Evolutionary conservation across 2,113 vertebrate species (phyloP).

Genomic region (Eurystomus gularis): DNA sequence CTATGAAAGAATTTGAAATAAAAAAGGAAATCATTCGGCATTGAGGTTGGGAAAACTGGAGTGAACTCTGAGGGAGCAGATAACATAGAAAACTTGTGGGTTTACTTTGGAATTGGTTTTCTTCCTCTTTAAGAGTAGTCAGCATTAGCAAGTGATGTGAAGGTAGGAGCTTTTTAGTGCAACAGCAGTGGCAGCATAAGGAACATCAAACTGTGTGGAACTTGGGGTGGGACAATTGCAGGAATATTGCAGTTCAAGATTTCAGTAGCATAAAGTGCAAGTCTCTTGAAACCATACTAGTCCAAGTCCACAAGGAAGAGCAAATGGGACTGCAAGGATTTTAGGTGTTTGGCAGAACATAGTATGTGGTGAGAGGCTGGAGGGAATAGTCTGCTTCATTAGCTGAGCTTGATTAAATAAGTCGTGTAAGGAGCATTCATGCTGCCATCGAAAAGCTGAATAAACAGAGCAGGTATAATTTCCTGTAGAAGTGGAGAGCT

Average conservation of each 20-base stretch:
- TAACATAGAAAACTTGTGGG: too few species aligned
- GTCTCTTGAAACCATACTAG: background rate
- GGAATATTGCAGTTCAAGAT: background rate
- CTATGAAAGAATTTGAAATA: background rate
- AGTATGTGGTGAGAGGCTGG: background rate
- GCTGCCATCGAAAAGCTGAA: background rate
- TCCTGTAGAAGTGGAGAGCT: background rate
- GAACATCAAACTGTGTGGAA: background rate
- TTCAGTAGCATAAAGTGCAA: background rate
- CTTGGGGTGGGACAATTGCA: background rate
- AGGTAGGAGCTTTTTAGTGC: background rate
- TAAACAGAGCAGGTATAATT: background rate
- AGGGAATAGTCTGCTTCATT: background rate
- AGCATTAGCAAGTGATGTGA: background rate
- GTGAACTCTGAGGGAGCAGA: too few species aligned
- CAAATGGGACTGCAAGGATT: background rate
- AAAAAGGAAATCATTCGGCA: rapidly evolving
- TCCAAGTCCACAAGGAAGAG: background rate
- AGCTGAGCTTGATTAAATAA: background rate
- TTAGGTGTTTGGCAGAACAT: background rate
- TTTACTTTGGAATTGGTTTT: background rate
- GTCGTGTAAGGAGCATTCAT: background rate
- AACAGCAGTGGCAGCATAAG: background rate
- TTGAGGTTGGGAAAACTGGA: background rate
- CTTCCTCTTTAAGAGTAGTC: background rate